Evolutionary conservation across 2,888 invertebrate genomes (phyloP), one percentile per base, ranked within the genome.

Genomic region (Drosophila paramelanica): DNA sequence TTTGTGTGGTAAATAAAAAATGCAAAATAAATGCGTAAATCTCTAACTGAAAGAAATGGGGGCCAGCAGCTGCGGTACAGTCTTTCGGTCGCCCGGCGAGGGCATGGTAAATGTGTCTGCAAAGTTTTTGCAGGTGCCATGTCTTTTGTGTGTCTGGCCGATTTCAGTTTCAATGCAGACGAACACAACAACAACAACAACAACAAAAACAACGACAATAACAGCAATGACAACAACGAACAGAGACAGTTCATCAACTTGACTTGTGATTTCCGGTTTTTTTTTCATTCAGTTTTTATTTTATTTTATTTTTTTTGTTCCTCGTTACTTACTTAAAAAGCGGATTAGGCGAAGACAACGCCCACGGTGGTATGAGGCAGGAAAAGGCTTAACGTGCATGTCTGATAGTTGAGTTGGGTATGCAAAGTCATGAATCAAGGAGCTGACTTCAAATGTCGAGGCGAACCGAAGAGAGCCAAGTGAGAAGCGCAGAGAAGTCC

Each of bases 1-100:
- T 82, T 77, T 77, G 66, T 86, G 71, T 76, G 79, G 70, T 52
- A 68, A 67, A 87, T 84, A 86, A 87, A 81, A 84, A 90, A 86
- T 89, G 87, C 81, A 75, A 89, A 89, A 84, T 89, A 86, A 89
- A 90, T 89, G 88, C 90, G 89, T 83, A 81, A 83, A 88, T 88
- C 83, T 83, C 83, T 69, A 78, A 84, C 81, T 59, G 64, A 27
- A 61, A 56, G 62, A 50, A 52, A 57, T 51, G 57, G 68, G 64
- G 45, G 52, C 50, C 41, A 27, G 61, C 70, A 69, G 70, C 62
- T 71, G 69, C 31, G 10, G 31, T 8, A 31, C 31, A 31, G 43
- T 23, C 51, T 39, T 65, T 53, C 36, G 10, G 31, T 31, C 10
- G 59, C 49, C 42, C 13, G 13, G 27, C 20, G 23, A 33, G 62